Evolutionary conservation across 1,140 invertebrate genomes (phyloP).

Genomic region (Proales similis): DNA sequence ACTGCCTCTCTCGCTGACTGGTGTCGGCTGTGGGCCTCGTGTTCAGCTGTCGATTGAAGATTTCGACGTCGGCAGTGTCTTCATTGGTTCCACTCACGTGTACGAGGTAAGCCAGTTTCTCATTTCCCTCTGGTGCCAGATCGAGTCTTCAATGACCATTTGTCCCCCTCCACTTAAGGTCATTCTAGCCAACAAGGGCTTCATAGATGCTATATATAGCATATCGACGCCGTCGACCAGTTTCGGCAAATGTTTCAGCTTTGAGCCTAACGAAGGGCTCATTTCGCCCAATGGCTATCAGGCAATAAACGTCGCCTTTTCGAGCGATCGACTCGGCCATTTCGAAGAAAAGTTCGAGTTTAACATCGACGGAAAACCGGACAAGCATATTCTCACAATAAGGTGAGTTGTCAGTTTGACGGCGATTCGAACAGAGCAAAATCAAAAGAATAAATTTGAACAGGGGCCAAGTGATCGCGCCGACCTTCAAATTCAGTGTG

Average conservation of each 20-base stretch:
- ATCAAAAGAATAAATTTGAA: conserved; percentile 31
- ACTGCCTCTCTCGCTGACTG: conserved; percentile 48
- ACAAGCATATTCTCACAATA: conserved; percentile 38
- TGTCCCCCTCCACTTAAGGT: too few relatives aligned
- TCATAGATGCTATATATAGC: conserved; percentile 52
- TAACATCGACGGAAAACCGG: conserved; percentile 49
- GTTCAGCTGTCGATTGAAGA: conserved; percentile 49
- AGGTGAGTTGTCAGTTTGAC: too few relatives aligned
- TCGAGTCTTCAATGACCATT: too few relatives aligned
- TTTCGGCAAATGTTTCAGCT: conserved; percentile 50
- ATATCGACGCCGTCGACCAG: conserved; percentile 43
- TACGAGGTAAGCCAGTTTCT: too few relatives aligned
- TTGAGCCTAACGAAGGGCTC: conserved; percentile 51
- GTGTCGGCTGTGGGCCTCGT: conserved; percentile 50
- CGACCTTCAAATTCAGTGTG: conserved; percentile 53
- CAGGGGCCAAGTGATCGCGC: conserved; percentile 52
- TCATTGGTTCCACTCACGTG: conserved; percentile 49
- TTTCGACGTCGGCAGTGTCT: conserved; percentile 53
- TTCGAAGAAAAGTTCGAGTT: conserved; percentile 51
- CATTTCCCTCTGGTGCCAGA: too few relatives aligned
- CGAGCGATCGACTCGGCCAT: conserved; percentile 47
- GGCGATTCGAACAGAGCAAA: conserved; percentile 1
- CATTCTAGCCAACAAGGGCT: conserved; percentile 51
- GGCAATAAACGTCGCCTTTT: conserved; percentile 49
- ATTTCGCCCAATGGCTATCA: conserved; percentile 51